Conservation (phyloP, 2,797 vertebrate genomes). For the Epinephelus coioides region DNA sequence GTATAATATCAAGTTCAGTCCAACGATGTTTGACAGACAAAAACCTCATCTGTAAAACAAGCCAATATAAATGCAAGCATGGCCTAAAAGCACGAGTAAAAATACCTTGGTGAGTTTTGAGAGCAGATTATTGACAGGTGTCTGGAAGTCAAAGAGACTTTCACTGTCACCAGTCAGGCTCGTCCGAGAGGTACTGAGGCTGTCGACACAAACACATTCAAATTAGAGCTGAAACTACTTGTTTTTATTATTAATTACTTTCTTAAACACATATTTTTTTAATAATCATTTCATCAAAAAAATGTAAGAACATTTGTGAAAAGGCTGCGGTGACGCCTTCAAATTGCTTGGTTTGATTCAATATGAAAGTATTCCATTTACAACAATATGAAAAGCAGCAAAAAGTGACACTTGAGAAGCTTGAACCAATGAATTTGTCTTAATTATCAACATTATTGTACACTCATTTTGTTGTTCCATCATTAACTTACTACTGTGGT, state of each 20-base stretch:
- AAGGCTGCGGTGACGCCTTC: neutral
- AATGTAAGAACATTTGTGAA: neutral
- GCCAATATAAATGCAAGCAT: constrained; percentile 2
- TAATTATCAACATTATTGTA: no score
- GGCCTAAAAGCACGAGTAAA: neutral
- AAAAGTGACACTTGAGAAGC: neutral
- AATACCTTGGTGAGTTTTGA: constrained; percentile 88
- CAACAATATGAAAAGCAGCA: neutral
- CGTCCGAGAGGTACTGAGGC: constrained; percentile 85
- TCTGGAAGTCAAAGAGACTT: constrained; percentile 82
- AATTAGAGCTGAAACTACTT: neutral
- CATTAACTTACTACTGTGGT: no score
- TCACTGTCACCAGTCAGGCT: constrained; percentile 81
- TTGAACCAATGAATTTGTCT: no score
- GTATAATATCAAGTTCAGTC: neutral
- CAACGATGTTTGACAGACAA: neutral
- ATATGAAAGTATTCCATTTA: neutral
- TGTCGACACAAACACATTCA: constrained; percentile 57
- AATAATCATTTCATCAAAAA: neutral
- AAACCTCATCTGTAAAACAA: neutral
- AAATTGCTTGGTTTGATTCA: neutral
- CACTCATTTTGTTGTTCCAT: no score
- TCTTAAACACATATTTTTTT: neutral
- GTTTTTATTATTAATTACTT: no score
- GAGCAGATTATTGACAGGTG: constrained; percentile 86